phyloP scores from a whole-genome alignment of 2,113 vertebrate genomes.

The Sylvilagus bachmani region DNA sequence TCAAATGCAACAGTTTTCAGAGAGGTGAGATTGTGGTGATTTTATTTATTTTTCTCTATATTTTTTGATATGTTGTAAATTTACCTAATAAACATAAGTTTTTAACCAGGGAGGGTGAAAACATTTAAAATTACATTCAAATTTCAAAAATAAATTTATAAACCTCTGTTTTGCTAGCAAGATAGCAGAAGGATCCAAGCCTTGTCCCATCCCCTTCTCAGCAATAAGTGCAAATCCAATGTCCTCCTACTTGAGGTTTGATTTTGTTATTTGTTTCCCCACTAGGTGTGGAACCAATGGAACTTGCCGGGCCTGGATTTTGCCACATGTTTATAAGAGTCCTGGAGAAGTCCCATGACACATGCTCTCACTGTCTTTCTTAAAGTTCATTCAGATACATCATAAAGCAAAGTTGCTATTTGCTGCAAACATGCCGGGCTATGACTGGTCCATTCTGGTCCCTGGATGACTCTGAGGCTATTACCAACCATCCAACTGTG shows the following conservation, averaged over 20 bases:
- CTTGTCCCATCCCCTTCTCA: neutral
- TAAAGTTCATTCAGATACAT: neutral
- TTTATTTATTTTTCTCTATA: slow-evolving; percentile 48
- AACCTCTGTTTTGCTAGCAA: neutral
- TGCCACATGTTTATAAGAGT: neutral
- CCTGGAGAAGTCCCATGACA: neutral
- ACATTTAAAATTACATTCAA: neutral
- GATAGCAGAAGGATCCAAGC: neutral
- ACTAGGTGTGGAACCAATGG: neutral
- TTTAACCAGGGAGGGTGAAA: neutral
- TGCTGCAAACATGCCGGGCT: neutral
- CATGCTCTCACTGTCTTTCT: neutral
- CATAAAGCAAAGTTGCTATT: neutral
- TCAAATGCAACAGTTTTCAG: neutral
- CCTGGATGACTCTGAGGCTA: neutral
- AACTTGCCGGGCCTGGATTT: neutral
- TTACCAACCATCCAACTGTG: neutral
- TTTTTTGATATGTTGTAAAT: neutral
- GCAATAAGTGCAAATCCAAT: neutral
- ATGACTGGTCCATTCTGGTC: neutral
- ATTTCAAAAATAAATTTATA: neutral
- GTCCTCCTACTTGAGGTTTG: neutral
- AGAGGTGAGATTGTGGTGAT: neutral
- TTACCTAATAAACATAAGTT: neutral
- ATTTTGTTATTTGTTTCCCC: neutral